These are phyloP conservation scores for Seira musarum DNA, from an alignment of 2,888 invertebrate genomes.

Conservation along the genomic window DNA sequence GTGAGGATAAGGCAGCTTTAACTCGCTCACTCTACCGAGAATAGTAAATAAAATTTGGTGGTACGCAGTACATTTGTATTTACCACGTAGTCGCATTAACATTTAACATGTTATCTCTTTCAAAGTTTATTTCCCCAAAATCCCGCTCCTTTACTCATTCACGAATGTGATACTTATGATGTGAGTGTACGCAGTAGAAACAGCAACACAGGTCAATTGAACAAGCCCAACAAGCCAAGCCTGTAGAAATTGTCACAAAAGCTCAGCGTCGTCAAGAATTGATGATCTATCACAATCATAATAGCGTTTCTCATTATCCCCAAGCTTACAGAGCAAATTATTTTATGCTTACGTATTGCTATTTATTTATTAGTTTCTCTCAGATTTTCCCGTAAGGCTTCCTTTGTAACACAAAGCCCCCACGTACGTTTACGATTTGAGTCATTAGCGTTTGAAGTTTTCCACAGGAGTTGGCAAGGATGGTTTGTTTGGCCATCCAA, in stretches of 20 bases:
- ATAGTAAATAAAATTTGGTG: neutral
- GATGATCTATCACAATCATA: neutral
- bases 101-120: slow-evolving; percentile 3
- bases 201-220: too few relatives aligned
- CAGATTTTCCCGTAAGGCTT: neutral
- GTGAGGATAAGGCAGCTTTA: too few relatives aligned
- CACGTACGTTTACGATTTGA: too few relatives aligned
- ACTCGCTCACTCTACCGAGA: neutral
- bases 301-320: slow-evolving; percentile 9
- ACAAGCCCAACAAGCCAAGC: too few relatives aligned
- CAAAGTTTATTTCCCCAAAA: neutral
- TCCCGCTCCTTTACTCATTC: neutral
- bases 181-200: neutral
- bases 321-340: neutral
- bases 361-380: neutral
- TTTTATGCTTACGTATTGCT: neutral
- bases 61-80: neutral
- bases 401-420: neutral
- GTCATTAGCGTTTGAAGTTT: too few relatives aligned
- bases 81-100: slow-evolving; percentile 1
- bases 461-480: too few relatives aligned
- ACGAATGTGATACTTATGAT: too few relatives aligned
- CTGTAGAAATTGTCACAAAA: neutral
- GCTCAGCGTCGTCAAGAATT: neutral
- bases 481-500: too few relatives aligned